Conservation (phyloP, 2,888 invertebrate genomes). For the Holacanthella duospinosa region DNA sequence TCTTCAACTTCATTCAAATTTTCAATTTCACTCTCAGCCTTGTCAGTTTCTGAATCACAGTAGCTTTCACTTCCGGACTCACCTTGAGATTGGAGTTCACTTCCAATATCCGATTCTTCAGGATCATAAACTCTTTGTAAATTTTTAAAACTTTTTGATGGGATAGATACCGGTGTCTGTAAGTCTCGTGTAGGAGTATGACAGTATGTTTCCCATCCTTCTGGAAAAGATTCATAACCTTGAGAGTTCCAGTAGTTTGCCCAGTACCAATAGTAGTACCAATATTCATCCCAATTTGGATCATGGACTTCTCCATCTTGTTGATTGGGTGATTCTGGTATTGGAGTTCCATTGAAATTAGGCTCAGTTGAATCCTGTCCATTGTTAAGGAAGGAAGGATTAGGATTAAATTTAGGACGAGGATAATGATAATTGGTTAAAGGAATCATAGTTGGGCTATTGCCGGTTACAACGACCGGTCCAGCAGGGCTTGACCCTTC, state of each 20-base stretch:
- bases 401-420: slow-evolving; percentile 1
- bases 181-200: not conserved
- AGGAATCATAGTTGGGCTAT: too few species aligned
- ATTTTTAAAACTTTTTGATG: slow-evolving; percentile 2
- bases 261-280: slow-evolving; percentile 38
- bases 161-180: not conserved
- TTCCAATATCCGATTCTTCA: too few species aligned
- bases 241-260: slow-evolving; percentile 10
- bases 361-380: not conserved
- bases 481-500: slow-evolving; percentile 14
- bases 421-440: slow-evolving; percentile 15
- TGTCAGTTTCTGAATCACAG: slow-evolving; percentile 2
- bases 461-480: slow-evolving; percentile 11
- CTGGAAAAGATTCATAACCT: slow-evolving; percentile 4
- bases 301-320: not conserved
- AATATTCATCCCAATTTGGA: slow-evolving; percentile 20
- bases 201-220: slow-evolving; percentile 9
- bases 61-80: not conserved
- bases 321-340: not conserved
- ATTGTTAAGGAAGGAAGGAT: not conserved
- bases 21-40: not conserved
- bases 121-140: not conserved
- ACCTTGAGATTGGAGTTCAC: not conserved
- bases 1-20: not conserved
- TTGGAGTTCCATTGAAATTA: not conserved